Base-by-base conservation (phyloP, 2,797 vertebrate species). In the Clarias laeviceps region DNA sequence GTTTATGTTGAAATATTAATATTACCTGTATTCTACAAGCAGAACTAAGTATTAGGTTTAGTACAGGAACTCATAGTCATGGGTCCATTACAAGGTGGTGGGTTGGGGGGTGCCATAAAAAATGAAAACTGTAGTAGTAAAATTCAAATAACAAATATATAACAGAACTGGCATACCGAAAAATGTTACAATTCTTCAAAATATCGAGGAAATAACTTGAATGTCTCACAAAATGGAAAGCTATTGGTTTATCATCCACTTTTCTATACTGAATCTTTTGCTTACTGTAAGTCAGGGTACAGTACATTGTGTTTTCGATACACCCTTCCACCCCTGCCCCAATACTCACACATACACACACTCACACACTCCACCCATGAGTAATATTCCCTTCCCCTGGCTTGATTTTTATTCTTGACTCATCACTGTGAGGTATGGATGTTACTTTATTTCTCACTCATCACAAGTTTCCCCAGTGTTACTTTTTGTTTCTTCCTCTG, bases 361-460 rank as follows among this genome's bases (percentile, higher is more conserved):
- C n/a, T 6, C 82, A 80, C 76, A 24, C 56, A 70, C 66, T 65
- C 24, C 66, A 73, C 66, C 24, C n/a, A 83, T 88, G 87, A 89
- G 88, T 91, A 91, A 93, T 92, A 92, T 92, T 93, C 90, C 88
- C 88, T 62, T 87, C 89, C 87, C 89, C 84, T 88, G 68, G 91
- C 87, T 92, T 92, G 89, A 87, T 90, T 88, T 88, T 93, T 89
- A 90, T 82, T 90, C 90, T 93, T 96, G 95, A 95, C 91, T 94
- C 94, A 95, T 95, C 92, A 83, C 91, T 92, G 78, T 68, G 37
- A 74, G 86, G 90, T 93, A 93, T 91, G 92, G 94, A 78, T 72
- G 57, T 84, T 57, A 45, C 84, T 82, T 40, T 29, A 80, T 78
- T 80, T 83, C 22, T 54, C 68, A 32, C 65, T 77, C 20, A 7